Conservation (phyloP, 1,140 invertebrate species). For the Procambarus virginalis region DNA sequence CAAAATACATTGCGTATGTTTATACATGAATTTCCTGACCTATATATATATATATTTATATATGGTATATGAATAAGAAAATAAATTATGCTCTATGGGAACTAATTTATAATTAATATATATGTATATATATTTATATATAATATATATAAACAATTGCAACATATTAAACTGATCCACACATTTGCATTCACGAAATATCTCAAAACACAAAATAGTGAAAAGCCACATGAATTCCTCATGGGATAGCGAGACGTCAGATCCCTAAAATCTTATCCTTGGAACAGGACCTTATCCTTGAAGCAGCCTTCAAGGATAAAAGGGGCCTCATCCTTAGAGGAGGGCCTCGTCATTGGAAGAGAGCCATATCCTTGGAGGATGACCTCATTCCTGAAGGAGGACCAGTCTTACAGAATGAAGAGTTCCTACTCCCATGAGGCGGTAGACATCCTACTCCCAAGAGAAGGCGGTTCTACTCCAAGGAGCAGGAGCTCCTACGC, state of each 20-base stretch:
- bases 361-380: background rate
- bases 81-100: background rate
- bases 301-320: too few species aligned
- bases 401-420: too few species aligned
- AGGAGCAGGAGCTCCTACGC: too few species aligned
- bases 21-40: background rate
- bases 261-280: background rate
- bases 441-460: too few species aligned
- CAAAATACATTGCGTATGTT: background rate
- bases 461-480: too few species aligned
- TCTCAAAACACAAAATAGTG: background rate
- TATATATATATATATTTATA: constrained; percentile 8
- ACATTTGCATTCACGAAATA: background rate
- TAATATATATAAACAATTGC: constrained; percentile 18
- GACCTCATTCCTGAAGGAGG: background rate
- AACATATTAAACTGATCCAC: background rate
- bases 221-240: background rate
- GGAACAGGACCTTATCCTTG: too few species aligned
- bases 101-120: background rate
- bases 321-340: too few species aligned
- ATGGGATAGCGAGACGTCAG: background rate
- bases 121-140: constrained; percentile 42
- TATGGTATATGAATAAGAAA: constrained; percentile 6
- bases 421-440: too few species aligned
- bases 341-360: too few species aligned